Evolutionary conservation across 2,797 vertebrate species (phyloP).

Genomic region (Esox masquinongy): DNA sequence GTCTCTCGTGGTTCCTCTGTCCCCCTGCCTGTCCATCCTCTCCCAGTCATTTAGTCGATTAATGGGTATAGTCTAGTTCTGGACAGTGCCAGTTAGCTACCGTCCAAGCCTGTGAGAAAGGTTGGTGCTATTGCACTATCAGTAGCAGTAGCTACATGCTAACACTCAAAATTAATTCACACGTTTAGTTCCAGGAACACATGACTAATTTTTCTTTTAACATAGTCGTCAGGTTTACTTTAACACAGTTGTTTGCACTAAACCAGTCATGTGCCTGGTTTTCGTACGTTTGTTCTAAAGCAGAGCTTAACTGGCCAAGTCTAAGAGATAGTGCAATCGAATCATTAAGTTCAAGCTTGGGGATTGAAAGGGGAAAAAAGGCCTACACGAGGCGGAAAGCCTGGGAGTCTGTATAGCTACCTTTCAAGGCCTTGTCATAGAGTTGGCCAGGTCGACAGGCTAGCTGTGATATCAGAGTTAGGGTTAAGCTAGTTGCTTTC

Average conservation of each 20-base stretch:
- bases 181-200: not conserved
- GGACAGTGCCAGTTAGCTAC: constrained; percentile 52
- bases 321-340: constrained; percentile 20
- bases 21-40: constrained; percentile 24
- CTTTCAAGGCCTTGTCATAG: constrained; percentile 56
- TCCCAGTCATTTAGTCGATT: constrained; percentile 49
- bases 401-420: constrained; percentile 45
- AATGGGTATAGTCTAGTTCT: constrained; percentile 55
- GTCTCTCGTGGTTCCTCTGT: constrained; percentile 50
- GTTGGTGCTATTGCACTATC: constrained; percentile 37
- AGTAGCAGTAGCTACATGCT: not conserved
- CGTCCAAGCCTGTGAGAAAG: constrained; percentile 44
- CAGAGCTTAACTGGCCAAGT: not conserved
- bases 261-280: not conserved
- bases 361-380: constrained; percentile 40
- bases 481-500: constrained; percentile 1
- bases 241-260: not conserved
- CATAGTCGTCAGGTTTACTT: not conserved
- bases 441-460: constrained; percentile 46
- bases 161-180: not conserved
- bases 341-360: constrained; percentile 42
- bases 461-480: constrained; percentile 33
- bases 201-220: not conserved
- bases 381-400: constrained; percentile 37
- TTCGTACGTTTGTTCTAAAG: not conserved